Percentiles rank a stretch among this genome's conserved stretches.
Conservation (phyloP, 1,140 invertebrate species). For the Sinonovacula constricta region DNA sequence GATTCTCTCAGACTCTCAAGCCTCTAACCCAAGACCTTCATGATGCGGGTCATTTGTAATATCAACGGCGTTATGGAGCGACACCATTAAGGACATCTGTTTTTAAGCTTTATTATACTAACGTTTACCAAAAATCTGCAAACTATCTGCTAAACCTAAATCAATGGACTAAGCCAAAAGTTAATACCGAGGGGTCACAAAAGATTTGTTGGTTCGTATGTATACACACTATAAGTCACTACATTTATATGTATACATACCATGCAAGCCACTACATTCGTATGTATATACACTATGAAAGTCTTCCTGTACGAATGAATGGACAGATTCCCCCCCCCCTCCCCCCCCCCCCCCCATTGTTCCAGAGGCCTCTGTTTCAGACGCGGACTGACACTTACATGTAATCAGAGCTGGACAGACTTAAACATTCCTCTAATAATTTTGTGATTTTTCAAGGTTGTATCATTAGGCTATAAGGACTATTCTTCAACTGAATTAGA, state of each 20-base stretch:
- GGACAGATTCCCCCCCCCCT: constrained; percentile 14
- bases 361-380: constrained; percentile 20
- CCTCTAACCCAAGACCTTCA: constrained; percentile 23
- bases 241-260: constrained; percentile 14
- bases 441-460: constrained; percentile 30
- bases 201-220: constrained; percentile 15
- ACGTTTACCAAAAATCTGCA: constrained; percentile 8
- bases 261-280: neutral
- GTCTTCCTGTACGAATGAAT: constrained; percentile 7
- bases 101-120: constrained; percentile 10
- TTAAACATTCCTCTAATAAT: constrained; percentile 27
- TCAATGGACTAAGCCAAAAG: constrained; percentile 20
- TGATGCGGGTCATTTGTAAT: no score
- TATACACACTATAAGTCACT: constrained; percentile 23
- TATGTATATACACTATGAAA: constrained; percentile 16
- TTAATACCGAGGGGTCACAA: constrained; percentile 19
- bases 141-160: constrained; percentile 17
- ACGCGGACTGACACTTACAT: constrained; percentile 15
- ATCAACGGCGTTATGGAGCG: constrained; percentile 16
- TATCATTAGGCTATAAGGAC: neutral
- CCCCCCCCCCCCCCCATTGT: no score
- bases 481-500: constrained; percentile 12
- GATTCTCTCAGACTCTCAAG: constrained; percentile 23
- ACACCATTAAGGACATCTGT: no score
- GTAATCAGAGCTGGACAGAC: constrained; percentile 17